A percentile compares a stretch with the other conserved stretches of the same genome.
phyloP scores from a whole-genome alignment of 1,140 invertebrate genomes.

The Tribolium castaneum region DNA sequence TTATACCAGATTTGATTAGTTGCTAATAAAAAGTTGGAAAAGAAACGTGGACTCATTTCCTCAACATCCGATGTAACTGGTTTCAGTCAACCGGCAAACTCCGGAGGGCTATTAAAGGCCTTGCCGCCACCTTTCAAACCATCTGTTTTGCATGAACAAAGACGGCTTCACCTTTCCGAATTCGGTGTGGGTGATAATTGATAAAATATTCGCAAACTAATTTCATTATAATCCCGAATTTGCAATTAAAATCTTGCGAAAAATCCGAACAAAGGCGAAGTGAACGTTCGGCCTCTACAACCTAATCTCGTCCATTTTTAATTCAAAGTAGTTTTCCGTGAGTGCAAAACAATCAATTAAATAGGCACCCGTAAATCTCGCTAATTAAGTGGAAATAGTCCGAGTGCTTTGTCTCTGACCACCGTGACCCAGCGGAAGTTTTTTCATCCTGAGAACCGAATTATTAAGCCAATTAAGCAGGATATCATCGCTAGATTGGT shows the following conservation, averaged over 20 bases:
- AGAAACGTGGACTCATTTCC: background rate
- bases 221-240: background rate
- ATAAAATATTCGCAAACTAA: background rate
- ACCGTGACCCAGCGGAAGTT: background rate
- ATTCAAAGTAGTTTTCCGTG: conserved; percentile 12
- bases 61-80: conserved; percentile 2
- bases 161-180: background rate
- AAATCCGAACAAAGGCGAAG: conserved; percentile 1
- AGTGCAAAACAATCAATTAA: background rate
- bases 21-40: background rate
- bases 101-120: background rate
- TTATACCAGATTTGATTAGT: background rate
- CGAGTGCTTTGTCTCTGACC: background rate
- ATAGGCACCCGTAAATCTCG: background rate
- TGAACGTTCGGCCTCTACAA: conserved; percentile 11
- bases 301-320: conserved; percentile 22
- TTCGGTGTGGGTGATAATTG: too few relatives aligned
- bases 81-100: background rate
- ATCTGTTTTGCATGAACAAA: background rate
- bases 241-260: conserved; percentile 1
- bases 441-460: background rate
- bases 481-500: background rate
- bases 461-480: background rate
- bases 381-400: background rate
- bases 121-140: background rate